Conservation (phyloP, 2,113 vertebrate genomes). For the Syngnathoides biaculeatus region DNA sequence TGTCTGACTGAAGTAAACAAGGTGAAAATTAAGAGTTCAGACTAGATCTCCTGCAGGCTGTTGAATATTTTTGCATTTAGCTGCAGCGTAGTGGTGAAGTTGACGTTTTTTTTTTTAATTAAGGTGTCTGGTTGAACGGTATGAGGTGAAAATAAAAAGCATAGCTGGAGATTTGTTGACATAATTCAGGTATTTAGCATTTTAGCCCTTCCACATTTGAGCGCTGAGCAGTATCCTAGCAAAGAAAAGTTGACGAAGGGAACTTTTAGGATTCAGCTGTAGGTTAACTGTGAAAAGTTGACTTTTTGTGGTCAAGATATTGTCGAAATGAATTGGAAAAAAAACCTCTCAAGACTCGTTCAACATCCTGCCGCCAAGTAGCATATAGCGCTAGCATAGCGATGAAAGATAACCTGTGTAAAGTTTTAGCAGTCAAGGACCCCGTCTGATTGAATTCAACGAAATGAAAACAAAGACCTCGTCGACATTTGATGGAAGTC, state of each 20-base stretch:
- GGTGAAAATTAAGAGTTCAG: no score
- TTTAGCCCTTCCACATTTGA: not conserved
- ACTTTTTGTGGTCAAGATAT: not conserved
- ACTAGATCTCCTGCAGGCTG: no score
- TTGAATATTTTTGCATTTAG: no score
- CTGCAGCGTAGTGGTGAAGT: no score
- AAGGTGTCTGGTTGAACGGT: no score
- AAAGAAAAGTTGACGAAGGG: not conserved
- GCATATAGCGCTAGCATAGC: not conserved
- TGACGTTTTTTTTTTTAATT: no score
- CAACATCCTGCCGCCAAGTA: constrained; percentile 4
- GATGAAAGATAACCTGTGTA: not conserved
- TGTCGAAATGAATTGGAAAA: not conserved
- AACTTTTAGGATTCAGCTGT: no score
- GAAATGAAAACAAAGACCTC: constrained; percentile 2
- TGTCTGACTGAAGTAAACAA: no score
- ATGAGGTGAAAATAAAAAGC: no score
- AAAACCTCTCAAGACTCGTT: constrained; percentile 3
- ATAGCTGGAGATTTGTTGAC: not conserved
- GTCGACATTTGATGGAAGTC: constrained; percentile 10
- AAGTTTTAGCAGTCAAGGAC: not conserved
- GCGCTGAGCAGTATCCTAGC: not conserved
- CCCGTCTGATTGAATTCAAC: not conserved
- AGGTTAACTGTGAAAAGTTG: not conserved
- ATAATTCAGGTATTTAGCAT: not conserved